Evolutionary conservation across 2,797 vertebrate genomes (phyloP).

Genomic region (Leucoraja ocellata): DNA sequence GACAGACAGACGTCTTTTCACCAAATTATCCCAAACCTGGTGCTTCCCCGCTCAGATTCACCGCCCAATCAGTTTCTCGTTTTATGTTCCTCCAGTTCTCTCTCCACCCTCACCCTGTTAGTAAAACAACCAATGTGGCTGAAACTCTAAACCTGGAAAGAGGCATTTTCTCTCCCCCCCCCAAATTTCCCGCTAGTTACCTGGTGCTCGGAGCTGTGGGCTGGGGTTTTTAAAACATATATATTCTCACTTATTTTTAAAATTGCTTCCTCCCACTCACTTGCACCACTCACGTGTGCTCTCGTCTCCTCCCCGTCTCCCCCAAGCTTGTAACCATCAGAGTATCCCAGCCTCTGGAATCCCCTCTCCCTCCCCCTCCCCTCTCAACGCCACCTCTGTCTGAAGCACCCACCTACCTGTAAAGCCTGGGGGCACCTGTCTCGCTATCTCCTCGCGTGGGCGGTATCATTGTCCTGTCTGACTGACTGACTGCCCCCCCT

Average conservation of each 20-base stretch:
- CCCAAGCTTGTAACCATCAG: too few species aligned
- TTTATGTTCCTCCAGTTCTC: not conserved
- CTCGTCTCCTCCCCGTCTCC: not conserved
- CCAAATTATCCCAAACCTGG: not conserved
- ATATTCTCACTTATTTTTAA: not conserved
- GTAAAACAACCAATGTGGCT: not conserved
- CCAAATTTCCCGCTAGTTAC: not conserved
- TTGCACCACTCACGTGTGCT: not conserved
- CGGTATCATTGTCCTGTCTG: not conserved
- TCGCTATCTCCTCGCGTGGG: not conserved
- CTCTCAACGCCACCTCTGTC: not conserved
- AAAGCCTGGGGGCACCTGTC: not conserved
- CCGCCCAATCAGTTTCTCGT: not conserved
- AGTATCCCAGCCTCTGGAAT: not conserved
- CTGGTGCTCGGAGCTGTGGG: not conserved
- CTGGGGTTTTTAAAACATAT: not conserved
- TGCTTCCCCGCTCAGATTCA: not conserved
- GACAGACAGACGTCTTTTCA: not conserved
- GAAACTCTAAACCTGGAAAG: not conserved
- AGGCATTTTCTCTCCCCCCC: too few species aligned
- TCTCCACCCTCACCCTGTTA: not conserved
- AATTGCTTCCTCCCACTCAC: not conserved
- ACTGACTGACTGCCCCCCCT: not conserved
- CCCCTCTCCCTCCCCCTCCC: not conserved
- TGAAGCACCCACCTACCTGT: not conserved